phyloP scores from a whole-genome alignment of 2,113 vertebrate species.

The Istiophorus platypterus region DNA sequence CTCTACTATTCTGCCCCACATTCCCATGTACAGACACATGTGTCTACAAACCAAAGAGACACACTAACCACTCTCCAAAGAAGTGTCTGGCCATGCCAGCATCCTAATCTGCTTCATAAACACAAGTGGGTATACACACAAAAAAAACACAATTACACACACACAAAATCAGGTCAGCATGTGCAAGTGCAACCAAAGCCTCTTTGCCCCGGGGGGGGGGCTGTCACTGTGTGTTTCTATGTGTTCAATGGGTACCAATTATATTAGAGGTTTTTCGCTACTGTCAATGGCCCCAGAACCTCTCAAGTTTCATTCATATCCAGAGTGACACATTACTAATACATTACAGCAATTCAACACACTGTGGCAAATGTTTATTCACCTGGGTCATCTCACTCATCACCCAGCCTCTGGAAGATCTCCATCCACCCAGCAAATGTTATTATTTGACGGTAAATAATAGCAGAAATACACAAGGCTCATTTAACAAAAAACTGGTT shows the following conservation, averaged over 20 bases:
- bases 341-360: slow-evolving; percentile 9
- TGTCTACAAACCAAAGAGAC: slow-evolving; percentile 56
- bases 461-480: neutral
- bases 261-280: slow-evolving; percentile 34
- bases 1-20: slow-evolving; percentile 56
- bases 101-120: slow-evolving; percentile 72
- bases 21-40: slow-evolving; percentile 55
- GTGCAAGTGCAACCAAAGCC: slow-evolving; percentile 67
- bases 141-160: slow-evolving; percentile 55
- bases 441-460: neutral
- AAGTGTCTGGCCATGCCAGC: slow-evolving; percentile 52
- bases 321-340: slow-evolving; percentile 13
- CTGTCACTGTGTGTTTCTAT: slow-evolving; percentile 43
- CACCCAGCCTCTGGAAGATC: slow-evolving; percentile 12
- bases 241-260: slow-evolving; percentile 52
- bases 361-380: slow-evolving; percentile 10
- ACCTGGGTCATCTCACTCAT: slow-evolving; percentile 55
- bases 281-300: slow-evolving; percentile 34
- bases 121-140: slow-evolving; percentile 45
- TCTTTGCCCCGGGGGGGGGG: slow-evolving; percentile 61
- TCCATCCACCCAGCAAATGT: neutral
- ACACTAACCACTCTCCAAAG: slow-evolving; percentile 20
- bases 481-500: neutral
- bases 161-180: slow-evolving; percentile 78
- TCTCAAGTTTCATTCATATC: slow-evolving; percentile 60